Percentiles rank a stretch among this genome's conserved stretches.
These are phyloP conservation scores for Psophia crepitans DNA, from an alignment of 2,113 vertebrate species.

Conservation along the genomic window DNA sequence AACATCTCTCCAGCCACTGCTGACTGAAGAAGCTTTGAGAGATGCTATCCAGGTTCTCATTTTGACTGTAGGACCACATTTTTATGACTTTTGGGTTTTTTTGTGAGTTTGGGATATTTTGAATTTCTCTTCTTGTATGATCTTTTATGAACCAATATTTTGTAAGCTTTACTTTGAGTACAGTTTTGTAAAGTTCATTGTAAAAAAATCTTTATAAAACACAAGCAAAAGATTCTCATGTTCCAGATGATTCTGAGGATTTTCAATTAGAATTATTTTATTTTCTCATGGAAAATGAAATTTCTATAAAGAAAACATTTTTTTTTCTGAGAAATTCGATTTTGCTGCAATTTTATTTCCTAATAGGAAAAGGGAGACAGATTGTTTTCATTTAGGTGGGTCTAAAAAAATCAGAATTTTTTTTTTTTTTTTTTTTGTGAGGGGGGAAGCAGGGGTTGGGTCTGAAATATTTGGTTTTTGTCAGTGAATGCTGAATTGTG, in stretches of 20 bases:
- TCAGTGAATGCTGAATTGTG: not conserved
- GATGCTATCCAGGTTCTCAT: not conserved
- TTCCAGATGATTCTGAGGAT: not conserved
- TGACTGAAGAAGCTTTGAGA: not conserved
- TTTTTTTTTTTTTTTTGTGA: not conserved
- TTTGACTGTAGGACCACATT: not conserved
- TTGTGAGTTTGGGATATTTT: not conserved
- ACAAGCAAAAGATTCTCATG: not conserved
- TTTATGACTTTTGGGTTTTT: not conserved
- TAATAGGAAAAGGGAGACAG: not conserved
- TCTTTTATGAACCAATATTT: not conserved
- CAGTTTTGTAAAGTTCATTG: not conserved
- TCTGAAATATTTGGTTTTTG: not conserved
- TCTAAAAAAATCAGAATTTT: not conserved
- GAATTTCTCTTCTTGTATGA: not conserved
- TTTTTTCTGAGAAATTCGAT: not conserved
- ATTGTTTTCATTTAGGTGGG: not conserved
- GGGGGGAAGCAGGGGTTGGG: rapidly evolving
- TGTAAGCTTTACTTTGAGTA: not conserved
- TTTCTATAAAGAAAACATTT: not conserved
- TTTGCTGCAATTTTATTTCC: not conserved
- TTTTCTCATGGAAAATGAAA: not conserved
- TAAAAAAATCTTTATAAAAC: not conserved
- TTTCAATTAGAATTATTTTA: not conserved
- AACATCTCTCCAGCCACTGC: not conserved